Conservation (phyloP, 2,797 vertebrate species). For the Alcedo atthis region DNA sequence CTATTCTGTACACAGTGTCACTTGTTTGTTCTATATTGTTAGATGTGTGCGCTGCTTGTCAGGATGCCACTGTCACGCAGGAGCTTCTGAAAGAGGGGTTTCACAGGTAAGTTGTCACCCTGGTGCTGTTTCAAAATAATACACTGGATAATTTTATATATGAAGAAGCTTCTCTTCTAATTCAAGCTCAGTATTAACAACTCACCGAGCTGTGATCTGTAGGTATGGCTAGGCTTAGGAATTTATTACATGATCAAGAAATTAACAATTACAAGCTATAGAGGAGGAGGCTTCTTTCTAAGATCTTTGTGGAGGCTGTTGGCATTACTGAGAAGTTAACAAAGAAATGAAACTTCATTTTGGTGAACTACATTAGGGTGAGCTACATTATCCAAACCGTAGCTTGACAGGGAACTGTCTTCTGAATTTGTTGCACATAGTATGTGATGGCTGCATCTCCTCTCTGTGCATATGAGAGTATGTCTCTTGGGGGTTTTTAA, state of each 20-base stretch:
- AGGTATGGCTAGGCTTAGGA: neutral
- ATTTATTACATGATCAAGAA: neutral
- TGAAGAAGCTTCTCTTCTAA: neutral
- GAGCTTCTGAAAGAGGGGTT: constrained; percentile 88
- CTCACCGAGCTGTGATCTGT: rapidly evolving
- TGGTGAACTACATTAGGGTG: neutral
- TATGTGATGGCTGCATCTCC: rapidly evolving
- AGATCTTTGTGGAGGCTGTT: neutral
- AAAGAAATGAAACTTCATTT: neutral
- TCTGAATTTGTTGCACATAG: rapidly evolving
- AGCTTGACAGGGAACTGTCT: neutral
- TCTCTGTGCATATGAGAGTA: rapidly evolving
- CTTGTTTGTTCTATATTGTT: neutral
- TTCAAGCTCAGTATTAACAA: neutral
- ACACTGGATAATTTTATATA: rapidly evolving
- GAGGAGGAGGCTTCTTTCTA: neutral
- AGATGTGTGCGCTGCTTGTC: constrained; percentile 76
- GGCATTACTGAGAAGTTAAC: neutral
- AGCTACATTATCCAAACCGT: neutral
- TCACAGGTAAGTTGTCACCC: constrained; percentile 83
- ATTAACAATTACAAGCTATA: neutral
- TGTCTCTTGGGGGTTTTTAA: rapidly evolving
- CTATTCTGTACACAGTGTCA: rapidly evolving
- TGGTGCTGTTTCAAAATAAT: rapidly evolving
- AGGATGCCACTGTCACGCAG: constrained; percentile 76